Evolutionary conservation across 2,888 invertebrate genomes (phyloP).

Genomic region (Polylopha cassiicola): DNA sequence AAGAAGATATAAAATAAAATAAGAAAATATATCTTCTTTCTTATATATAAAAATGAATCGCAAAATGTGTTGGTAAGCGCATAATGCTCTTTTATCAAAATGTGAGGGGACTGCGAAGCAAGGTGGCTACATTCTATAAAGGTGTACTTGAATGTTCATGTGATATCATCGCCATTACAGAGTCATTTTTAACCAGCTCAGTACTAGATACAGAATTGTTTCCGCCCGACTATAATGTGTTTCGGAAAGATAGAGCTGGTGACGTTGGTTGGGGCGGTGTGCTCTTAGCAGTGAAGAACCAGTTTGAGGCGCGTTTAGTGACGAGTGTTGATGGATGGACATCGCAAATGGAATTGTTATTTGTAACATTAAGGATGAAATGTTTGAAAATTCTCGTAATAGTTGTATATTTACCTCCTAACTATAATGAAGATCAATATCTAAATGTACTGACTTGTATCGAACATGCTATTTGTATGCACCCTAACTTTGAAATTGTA

Average conservation of each 20-base stretch:
- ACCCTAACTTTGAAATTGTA: neutral
- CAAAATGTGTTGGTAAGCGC: too few species aligned
- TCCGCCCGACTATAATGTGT: slow-evolving; percentile 6
- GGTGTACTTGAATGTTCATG: neutral
- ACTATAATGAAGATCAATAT: slow-evolving; percentile 5
- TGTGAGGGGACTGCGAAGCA: neutral
- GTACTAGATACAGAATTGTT: slow-evolving; percentile 14
- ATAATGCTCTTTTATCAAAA: neutral
- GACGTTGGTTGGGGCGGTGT: slow-evolving; percentile 17
- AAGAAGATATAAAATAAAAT: too few species aligned
- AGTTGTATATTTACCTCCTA: slow-evolving; percentile 9
- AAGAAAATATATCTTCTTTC: too few species aligned
- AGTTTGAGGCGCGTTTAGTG: neutral
- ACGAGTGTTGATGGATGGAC: slow-evolving; percentile 3
- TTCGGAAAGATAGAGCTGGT: slow-evolving; percentile 5
- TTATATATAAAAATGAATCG: too few species aligned
- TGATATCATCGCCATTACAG: slow-evolving; percentile 12
- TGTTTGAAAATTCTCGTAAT: slow-evolving; percentile 5
- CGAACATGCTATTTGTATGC: slow-evolving; percentile 5
- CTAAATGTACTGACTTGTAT: slow-evolving; percentile 4
- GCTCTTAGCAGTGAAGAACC: slow-evolving; percentile 3
- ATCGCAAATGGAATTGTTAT: slow-evolving; percentile 4
- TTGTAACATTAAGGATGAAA: neutral
- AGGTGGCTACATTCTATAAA: neutral
- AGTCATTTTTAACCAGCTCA: slow-evolving; percentile 13